Evolutionary conservation across 2,113 vertebrate species (phyloP), one percentile per base, ranked within the genome.

Genomic region (Tupaia chinensis): DNA sequence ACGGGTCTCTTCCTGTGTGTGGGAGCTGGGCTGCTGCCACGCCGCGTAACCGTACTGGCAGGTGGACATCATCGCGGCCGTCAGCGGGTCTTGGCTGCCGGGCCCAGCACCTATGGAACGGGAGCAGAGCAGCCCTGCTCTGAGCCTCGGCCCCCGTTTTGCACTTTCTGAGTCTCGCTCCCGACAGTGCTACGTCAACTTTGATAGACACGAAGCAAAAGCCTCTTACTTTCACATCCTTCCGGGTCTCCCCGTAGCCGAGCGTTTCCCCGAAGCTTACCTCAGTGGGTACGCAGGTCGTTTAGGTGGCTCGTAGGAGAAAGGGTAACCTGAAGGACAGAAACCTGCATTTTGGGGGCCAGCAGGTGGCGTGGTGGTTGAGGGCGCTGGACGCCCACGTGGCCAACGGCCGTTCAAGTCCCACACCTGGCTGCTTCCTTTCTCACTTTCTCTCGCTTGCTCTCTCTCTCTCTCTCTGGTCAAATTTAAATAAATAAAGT

Each of bases 41-140:
- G 98, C 73, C 79, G 96, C 85, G 1, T 95, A 93, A 93, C 96
- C 93, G 95, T 96, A 98, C 98, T 98, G 98, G 95, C 96, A 97
- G 94, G 84, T 53, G 95, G 97, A 98, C 96, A 97, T 97, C 97
- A 97, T 97, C 96, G 88, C 95, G 95, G 95, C 92, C 69, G 96
- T 97, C 97, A 95, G 96, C 92, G 97, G 97, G 95, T 97, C 97
- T 88, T 74, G 93, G 95, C 96, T 95, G 44, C 44, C 44, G 44
- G 44, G 44, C 44, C 96, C 94, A 74, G 96, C 97, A 97, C 98
- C 96, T 97, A 73, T 77, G 16, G 60, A 73, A 15, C 54, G 16
- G 78, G 29, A 12, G 32, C 25, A 66, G 97, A 98, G 97, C 96
- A 89, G 84, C 96, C 97, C 96, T 84, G 58, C 95, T 68, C 90